These are phyloP conservation scores for Zaprionus davidi DNA, from an alignment of 1,140 invertebrate species.

Conservation along the genomic window DNA sequence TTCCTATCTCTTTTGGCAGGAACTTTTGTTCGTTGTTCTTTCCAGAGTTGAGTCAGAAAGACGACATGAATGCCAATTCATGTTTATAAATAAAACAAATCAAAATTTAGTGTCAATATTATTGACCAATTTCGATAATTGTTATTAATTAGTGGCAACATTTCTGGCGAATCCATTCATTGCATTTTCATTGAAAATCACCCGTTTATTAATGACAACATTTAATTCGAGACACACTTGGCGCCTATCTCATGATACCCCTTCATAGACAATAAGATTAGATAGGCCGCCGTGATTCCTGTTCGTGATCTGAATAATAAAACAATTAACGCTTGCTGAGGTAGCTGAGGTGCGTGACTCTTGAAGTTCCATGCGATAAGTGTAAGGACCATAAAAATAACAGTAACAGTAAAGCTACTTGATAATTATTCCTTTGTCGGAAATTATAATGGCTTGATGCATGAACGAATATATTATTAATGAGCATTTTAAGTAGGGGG, in stretches of 20 bases:
- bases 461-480: slow-evolving; percentile 15
- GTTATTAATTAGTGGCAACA: slow-evolving; percentile 38
- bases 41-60: not conserved
- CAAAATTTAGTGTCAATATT: slow-evolving; percentile 43
- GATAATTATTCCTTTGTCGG: slow-evolving; percentile 2
- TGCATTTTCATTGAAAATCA: slow-evolving; percentile 12
- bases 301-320: slow-evolving; percentile 12
- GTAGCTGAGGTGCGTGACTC: slow-evolving; percentile 5
- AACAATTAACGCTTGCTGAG: slow-evolving; percentile 6
- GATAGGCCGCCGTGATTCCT: not conserved
- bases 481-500: not conserved
- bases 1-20: too few relatives aligned
- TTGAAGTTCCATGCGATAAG: not conserved
- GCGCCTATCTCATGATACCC: slow-evolving; percentile 1
- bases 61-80: not conserved
- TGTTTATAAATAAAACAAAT: slow-evolving; percentile 33
- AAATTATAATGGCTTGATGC: not conserved
- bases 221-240: not conserved
- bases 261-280: slow-evolving; percentile 7
- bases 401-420: not conserved
- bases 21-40: too few relatives aligned
- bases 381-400: not conserved
- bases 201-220: slow-evolving; percentile 37
- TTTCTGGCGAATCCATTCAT: slow-evolving; percentile 21
- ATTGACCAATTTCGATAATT: slow-evolving; percentile 44